A percentile compares a stretch with the other conserved stretches of the same genome.
Conservation (phyloP, 2,113 vertebrate genomes). For the Delphinus delphis region DNA sequence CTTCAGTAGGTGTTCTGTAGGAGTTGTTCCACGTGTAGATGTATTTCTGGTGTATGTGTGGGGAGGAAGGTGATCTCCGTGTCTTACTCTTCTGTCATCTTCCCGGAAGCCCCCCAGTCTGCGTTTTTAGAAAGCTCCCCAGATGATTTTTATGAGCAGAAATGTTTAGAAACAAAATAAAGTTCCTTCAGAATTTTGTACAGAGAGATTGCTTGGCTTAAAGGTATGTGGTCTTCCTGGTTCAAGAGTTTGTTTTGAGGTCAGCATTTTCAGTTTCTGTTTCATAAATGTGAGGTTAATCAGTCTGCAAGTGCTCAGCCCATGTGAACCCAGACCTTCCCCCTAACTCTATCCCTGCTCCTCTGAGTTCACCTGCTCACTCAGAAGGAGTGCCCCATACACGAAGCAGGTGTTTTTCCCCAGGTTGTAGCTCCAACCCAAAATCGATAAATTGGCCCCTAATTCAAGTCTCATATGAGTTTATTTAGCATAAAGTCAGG, state of each 20-base stretch:
- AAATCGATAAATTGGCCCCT: neutral
- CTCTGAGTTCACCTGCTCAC: neutral
- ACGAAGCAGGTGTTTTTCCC: neutral
- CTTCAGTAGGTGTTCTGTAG: no score
- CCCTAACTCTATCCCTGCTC: neutral
- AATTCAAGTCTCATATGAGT: neutral
- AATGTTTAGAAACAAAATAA: neutral
- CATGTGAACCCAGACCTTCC: neutral
- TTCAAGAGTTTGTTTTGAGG: neutral
- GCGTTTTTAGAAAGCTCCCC: neutral
- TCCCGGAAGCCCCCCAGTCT: neutral
- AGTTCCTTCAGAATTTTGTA: neutral
- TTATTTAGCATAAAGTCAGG: neutral
- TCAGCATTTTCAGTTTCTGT: neutral
- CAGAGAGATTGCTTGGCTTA: neutral
- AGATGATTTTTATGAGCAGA: neutral
- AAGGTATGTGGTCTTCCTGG: neutral
- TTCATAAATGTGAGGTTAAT: neutral
- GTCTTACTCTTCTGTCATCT: no score
- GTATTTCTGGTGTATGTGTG: no score
- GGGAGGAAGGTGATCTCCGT: no score
- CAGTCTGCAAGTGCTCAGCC: neutral
- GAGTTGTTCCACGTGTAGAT: no score
- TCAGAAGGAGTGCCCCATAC: neutral
- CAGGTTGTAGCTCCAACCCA: neutral